phyloP scores from a whole-genome alignment of 2,888 invertebrate genomes.

The Herminia tarsipennalis region DNA sequence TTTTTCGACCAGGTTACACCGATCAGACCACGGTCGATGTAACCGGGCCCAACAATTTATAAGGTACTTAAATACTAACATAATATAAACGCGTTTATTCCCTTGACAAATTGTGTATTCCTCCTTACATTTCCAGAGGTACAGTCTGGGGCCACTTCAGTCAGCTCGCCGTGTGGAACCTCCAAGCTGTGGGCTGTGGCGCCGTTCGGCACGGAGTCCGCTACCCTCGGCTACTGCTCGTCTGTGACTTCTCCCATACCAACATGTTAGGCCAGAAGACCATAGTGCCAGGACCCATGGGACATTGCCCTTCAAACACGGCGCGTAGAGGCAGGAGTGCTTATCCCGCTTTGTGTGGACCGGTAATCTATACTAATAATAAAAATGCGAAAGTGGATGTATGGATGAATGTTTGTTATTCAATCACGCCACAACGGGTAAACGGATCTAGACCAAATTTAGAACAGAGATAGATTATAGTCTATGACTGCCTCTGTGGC shows the following conservation, averaged over 20 bases:
- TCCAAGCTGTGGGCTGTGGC: slow-evolving; percentile 74
- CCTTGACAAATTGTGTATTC: not conserved
- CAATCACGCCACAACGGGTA: too few relatives aligned
- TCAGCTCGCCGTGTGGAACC: slow-evolving; percentile 74
- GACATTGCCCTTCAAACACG: slow-evolving; percentile 63
- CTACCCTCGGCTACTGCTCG: slow-evolving; percentile 63
- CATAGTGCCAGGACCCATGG: slow-evolving; percentile 55
- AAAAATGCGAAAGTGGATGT: too few relatives aligned
- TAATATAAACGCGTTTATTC: not conserved
- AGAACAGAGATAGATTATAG: too few relatives aligned
- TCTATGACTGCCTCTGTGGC: too few relatives aligned
- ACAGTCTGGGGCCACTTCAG: slow-evolving; percentile 79
- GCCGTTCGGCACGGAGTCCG: slow-evolving; percentile 65
- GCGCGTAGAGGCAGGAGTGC: slow-evolving; percentile 48
- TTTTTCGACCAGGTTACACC: too few relatives aligned
- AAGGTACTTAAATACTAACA: not conserved
- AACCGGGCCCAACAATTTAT: too few relatives aligned
- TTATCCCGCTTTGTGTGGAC: slow-evolving; percentile 67
- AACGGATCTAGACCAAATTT: too few relatives aligned
- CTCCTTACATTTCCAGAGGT: slow-evolving; percentile 48
- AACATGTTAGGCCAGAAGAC: slow-evolving; percentile 79
- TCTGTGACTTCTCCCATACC: slow-evolving; percentile 81
- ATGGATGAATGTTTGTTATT: too few relatives aligned
- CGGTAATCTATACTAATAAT: too few relatives aligned
- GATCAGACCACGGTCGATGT: too few relatives aligned